Base-by-base conservation (phyloP, 2,797 vertebrate genomes). In the Notolepis coatsorum region DNA sequence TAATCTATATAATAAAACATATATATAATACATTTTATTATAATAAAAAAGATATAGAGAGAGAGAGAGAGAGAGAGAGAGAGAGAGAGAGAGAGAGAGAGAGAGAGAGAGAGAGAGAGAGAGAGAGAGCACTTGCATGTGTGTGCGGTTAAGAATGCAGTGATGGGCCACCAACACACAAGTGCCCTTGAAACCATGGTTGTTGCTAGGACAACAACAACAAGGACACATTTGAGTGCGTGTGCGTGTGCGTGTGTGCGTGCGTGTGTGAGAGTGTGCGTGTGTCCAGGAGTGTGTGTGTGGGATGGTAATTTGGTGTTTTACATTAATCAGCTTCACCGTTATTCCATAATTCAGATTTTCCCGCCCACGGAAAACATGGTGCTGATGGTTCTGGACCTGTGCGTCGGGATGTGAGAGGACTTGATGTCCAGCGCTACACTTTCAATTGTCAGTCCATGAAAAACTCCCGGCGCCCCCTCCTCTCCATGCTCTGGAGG, bases 151-250 rank as follows among this genome's bases (percentile, higher is more conserved):
- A 78, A 77, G 73, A 74, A 84, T 78, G 75, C 56, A 71, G 60
- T 61, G 23, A 54, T 24, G 3, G 42, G 55, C 75, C 61, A 48
- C 48, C 60, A 42, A 51, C 4, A 60, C 57, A 68, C 33, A 74
- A 75, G 77, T 80, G 82, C 77, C 80, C 76, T 82, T 71, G 84
- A 87, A 88, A 88, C 76, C 61, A 75, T 24, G 68, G 79, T 68
- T 68, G 88, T 92, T 90, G 91, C 90, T 84, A 76, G 55, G 89
- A 88, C 79, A 92, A 92, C 90, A 33, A 73, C 67, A 58, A 75
- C 71, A 54, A 85, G 79, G 70, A 79, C 67, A 43, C 31, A 64
- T 69, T n/a, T n/a, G 55, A 80, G 80, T 68, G 75, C 75, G 60
- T 73, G 61, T 27, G 7, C 25, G 37, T 33, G 63, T 42, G 25